Evolutionary conservation across 2,113 vertebrate genomes (phyloP).

Genomic region (Crocuta crocuta): DNA sequence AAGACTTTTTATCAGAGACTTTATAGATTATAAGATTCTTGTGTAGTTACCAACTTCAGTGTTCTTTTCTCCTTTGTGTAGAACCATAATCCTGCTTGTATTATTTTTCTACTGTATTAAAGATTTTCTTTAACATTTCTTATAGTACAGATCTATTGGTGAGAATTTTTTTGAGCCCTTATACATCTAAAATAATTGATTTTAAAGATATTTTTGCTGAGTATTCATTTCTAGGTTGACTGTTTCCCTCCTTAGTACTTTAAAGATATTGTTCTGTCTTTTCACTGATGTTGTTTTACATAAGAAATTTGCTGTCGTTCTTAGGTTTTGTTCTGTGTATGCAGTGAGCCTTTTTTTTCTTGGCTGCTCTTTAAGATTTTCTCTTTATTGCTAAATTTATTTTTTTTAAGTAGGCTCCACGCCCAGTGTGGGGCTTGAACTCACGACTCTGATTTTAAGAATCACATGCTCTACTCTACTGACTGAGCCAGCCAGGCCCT

Average conservation of each 20-base stretch:
- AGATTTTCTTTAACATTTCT: neutral
- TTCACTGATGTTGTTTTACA: neutral
- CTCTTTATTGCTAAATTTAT: neutral
- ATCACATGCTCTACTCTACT: too few species aligned
- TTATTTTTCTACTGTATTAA: neutral
- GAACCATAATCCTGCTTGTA: neutral
- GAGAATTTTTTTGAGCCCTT: neutral
- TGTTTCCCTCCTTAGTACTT: neutral
- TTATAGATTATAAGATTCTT: neutral
- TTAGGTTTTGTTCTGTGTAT: neutral
- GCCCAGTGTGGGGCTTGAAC: too few species aligned
- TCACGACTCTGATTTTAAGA: too few species aligned
- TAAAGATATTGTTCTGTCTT: neutral
- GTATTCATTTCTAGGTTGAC: neutral
- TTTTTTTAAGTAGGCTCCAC: too few species aligned
- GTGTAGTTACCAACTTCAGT: neutral
- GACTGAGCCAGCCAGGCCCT: too few species aligned
- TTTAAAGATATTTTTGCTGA: neutral
- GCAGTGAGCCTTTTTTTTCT: neutral
- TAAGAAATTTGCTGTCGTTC: neutral
- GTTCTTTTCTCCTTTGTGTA: neutral
- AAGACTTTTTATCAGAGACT: neutral
- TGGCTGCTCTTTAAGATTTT: neutral
- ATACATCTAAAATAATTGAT: neutral
- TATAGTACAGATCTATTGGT: neutral